Evolutionary conservation across 2,797 vertebrate species (phyloP), one percentile per base, ranked within the genome.

Genomic region (Channa striata): DNA sequence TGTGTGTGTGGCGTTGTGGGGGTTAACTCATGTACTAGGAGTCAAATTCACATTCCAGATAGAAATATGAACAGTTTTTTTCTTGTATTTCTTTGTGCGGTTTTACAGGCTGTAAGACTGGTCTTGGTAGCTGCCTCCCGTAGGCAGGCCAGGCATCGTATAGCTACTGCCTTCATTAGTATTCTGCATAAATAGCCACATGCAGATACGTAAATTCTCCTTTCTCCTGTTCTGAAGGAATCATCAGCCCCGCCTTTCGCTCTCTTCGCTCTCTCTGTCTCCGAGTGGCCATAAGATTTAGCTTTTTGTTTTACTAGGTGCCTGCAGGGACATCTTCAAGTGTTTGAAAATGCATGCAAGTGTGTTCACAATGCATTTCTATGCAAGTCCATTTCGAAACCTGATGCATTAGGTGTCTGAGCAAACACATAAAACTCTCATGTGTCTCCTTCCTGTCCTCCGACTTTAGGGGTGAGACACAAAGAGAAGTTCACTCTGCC

Each of bases 231-330:
- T 94, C 94, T 92, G 93, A 93, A 93, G 94, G 93, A 95, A 94
- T 95, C 95, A 95, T 96, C 94, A 95, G 81, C 91, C 76, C 56
- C 42, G 87, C 92, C 54, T 83, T 69, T 83, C 81, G 56, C 39
- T 90, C 89, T 92, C 21, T 53, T 39, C 57, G 64, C n/a, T 53
- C 25, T 73, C 56, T 81, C 76, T 74, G 77, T 78, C 70, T 69
- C 43, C 91, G 92, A 93, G 93, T 94, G 91, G 89, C 91, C 74
- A 89, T 92, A 92, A 95, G 94, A 96, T 96, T 96, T 91, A 90
- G 91, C 76, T 95, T 95, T 93, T 95, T 96, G 95, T 96, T 95
- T 89, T 75, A 65, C 73, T 39, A 51, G 63, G 4, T 67, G 77
- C 74, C 86, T 85, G 72, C 77, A 66, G 72, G 52, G 77, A 74